These are phyloP conservation scores for Sylvilagus bachmani DNA, from an alignment of 2,113 vertebrate genomes.

Conservation along the genomic window DNA sequence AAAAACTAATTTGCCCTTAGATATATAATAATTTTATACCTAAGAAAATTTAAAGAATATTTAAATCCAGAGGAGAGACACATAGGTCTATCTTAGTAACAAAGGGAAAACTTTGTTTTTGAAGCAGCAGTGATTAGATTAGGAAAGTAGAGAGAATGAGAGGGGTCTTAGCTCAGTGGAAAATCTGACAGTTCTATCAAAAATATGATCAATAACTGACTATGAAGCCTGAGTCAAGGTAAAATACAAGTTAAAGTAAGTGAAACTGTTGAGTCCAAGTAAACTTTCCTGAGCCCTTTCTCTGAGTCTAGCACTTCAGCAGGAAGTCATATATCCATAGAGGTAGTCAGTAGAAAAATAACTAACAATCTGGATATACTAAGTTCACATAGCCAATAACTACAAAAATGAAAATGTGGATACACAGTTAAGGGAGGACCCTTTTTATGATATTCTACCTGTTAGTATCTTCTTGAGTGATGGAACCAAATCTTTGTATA, in stretches of 20 bases:
- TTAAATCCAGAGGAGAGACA: background rate
- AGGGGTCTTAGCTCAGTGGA: background rate
- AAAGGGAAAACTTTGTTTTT: background rate
- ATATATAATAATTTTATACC: background rate
- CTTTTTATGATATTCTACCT: background rate
- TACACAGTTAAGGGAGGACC: background rate
- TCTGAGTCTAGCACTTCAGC: background rate
- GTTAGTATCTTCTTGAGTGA: background rate
- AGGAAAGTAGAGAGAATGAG: background rate
- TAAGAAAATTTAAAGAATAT: background rate
- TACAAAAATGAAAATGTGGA: background rate
- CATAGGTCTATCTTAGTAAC: background rate
- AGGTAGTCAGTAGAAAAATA: background rate
- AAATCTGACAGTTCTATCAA: background rate
- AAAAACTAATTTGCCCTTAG: background rate
- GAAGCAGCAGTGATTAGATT: background rate
- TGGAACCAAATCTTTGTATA: background rate
- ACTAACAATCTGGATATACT: conserved; percentile 40
- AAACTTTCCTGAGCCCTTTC: background rate
- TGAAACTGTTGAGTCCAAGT: background rate
- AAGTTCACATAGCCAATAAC: background rate
- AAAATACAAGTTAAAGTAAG: background rate
- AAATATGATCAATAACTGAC: background rate
- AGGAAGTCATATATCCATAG: background rate
- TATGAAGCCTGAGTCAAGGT: background rate